These are phyloP conservation scores for Athene noctua DNA, from an alignment of 2,113 vertebrate species.

Conservation along the genomic window DNA sequence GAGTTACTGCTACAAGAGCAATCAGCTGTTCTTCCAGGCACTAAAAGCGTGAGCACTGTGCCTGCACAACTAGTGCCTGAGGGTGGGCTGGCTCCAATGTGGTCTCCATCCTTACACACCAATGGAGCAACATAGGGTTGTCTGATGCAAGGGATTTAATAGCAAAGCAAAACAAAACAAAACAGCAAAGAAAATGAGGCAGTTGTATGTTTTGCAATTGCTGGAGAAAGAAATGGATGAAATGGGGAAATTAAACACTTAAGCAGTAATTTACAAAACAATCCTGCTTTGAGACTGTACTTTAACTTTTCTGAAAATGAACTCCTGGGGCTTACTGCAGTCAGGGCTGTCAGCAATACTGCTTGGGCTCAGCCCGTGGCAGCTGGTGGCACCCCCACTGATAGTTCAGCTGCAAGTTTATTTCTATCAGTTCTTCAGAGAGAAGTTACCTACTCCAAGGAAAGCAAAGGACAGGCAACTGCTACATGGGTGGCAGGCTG, in stretches of 20 bases:
- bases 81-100: neutral
- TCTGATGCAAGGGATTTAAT: neutral
- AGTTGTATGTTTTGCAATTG: neutral
- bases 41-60: neutral
- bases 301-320: neutral
- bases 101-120: neutral
- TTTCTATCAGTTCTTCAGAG: neutral
- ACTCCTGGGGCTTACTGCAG: neutral
- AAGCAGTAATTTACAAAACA: neutral
- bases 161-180: neutral
- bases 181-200: neutral
- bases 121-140: neutral
- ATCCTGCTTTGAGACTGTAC: neutral
- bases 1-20: neutral
- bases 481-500: neutral
- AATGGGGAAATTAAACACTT: neutral
- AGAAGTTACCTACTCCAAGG: neutral
- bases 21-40: neutral
- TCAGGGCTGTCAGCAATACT: neutral
- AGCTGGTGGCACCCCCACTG: neutral
- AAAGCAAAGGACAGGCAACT: neutral
- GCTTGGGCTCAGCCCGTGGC: neutral
- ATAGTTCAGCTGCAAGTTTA: neutral
- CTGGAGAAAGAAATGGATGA: neutral
- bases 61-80: neutral